These are phyloP conservation scores for Psophia crepitans DNA, from an alignment of 2,113 vertebrate species.

Conservation along the genomic window DNA sequence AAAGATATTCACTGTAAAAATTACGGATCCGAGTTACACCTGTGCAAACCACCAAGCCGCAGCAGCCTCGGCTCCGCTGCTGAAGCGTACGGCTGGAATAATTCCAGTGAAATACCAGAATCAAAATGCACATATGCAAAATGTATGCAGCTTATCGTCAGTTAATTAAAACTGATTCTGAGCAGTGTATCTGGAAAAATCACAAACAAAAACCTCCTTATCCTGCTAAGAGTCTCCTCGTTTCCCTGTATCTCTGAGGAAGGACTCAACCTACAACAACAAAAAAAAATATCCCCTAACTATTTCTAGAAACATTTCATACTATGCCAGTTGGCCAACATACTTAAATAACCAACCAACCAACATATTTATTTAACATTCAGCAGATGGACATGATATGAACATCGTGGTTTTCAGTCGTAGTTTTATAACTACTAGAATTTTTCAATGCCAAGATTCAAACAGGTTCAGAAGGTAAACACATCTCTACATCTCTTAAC, in stretches of 20 bases:
- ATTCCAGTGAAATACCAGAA: conserved; percentile 46
- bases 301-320: conserved; percentile 77
- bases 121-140: conserved; percentile 64
- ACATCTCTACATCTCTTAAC: conserved; percentile 3
- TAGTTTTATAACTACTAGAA: conserved; percentile 91
- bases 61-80: not conserved
- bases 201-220: conserved; percentile 52
- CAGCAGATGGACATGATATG: conserved; percentile 98
- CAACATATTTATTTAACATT: conserved; percentile 88
- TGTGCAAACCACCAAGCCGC: not conserved
- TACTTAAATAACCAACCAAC: conserved; percentile 81
- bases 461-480: conserved; percentile 75
- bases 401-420: conserved; percentile 95
- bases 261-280: conserved; percentile 67
- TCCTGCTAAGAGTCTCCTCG: conserved; percentile 27
- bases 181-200: conserved; percentile 49
- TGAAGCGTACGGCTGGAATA: conserved; percentile 8
- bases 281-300: conserved; percentile 65
- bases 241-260: conserved; percentile 43
- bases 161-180: conserved; percentile 66
- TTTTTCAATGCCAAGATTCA: conserved; percentile 73
- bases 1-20: not conserved
- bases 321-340: conserved; percentile 78
- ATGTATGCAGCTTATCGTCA: conserved; percentile 43
- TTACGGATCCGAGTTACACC: not conserved